Evolutionary conservation across 2,888 invertebrate genomes (phyloP), one percentile per base, ranked within the genome.

Genomic region (Perithous albicinctus): DNA sequence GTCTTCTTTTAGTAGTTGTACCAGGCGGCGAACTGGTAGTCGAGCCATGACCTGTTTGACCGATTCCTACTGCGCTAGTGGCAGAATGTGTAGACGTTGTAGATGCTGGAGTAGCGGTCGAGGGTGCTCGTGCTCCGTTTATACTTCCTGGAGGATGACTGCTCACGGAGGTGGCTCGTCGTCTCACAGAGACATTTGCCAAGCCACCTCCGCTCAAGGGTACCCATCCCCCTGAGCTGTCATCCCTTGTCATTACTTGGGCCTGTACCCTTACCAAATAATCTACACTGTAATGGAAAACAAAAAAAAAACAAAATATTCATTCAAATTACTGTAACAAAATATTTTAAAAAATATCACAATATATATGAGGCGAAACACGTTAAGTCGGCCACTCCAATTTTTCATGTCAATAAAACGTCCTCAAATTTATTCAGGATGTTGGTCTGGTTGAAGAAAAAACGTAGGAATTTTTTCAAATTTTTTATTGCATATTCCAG

Each of bases 231-330:
- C 98, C 98, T 86, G 97, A 97, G 93, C 97, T 98, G 93, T 99
- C 99, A 95, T 99, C 99, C 93, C 99, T 96, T 92, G 97, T 97
- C 99, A 99, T 99, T 94, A 99, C 99, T 96, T 99, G 99, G 94
- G 99, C 99, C 93, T 98, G 97, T 93, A 99, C 98, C 94, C 97
- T 97, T 95, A 99, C 98, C 96, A 98, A 95, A 94, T 96, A 96
- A 94, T 96, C 94, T 93, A 94, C 97, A 96, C 97, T 97, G 94
- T 43, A 95, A 95, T 61, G 29, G 5, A 1, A 10, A 29, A n/a
- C 26, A 7, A 56, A 32, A 35, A 32, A 51, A 26, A 23, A 51
- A 51, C 20, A 48, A 29, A 12, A 48, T 48, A 41, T 8, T 0
- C 26, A 23, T 26, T 54, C 12, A 12, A 10, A 54, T 26, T 5